Evolutionary conservation across 2,888 invertebrate genomes (phyloP), one percentile per base, ranked within the genome.

Genomic region (Ormyrus nitidulus): DNA sequence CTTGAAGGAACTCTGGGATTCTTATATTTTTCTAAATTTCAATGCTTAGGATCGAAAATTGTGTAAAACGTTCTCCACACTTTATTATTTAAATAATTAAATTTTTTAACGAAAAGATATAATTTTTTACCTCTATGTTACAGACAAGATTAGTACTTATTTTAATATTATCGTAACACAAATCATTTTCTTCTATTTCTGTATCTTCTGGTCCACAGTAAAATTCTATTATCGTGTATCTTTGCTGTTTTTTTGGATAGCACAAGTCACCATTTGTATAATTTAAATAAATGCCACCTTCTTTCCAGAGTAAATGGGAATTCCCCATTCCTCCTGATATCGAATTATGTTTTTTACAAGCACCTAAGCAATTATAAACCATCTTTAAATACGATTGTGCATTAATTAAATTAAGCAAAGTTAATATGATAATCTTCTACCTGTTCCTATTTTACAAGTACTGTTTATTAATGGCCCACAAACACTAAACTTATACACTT

Each of bases 231-330:
- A 85, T 70, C 19, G 89, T 89, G 56, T 87, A 86, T 53, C 83
- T 85, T 19, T 56, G 81, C 77, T 82, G 83, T 2, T 83, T 84
- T 54, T 81, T 82, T 8, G 58, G 75, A 58, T 34, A 34, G 34
- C 89, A 90, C 58, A 77, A 19, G 72, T 84, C 85, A 44, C 90
- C 90, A 70, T 88, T 81, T 1, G 89, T 89, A 56, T 90, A 90
- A 85, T 89, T 89, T 9, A 90, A 84, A 79, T 89, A 90, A 0
- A 88, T 88, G 5, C 89, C 88, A 69, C 84, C 85, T 71, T 85
- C 84, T 65, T 85, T 85, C 89, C 89, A 90, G 51, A 84, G 83
- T 49, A 90, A 83, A 70, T 87, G 85, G 19, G 86, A 70, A 68
- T 89, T 89, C 19, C 83, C 85, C 59, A 80, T 83, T 51, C 90